A percentile compares a stretch with the other conserved stretches of the same genome.
Evolutionary conservation across 2,888 invertebrate species (phyloP).

Genomic region (Chironomus tentans): DNA sequence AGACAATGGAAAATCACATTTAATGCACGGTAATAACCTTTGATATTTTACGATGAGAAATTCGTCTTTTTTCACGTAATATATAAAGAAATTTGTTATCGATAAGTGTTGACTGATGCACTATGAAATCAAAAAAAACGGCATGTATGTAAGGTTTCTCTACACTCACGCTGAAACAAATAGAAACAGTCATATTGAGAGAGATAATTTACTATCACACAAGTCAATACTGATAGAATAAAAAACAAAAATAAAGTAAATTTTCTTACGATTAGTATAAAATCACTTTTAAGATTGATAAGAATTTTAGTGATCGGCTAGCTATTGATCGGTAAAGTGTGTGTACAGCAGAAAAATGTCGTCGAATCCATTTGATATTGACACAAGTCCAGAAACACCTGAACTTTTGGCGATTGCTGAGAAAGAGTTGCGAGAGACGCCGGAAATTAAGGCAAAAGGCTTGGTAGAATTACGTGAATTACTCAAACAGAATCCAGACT

Average conservation of each 20-base stretch:
- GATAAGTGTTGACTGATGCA: neutral
- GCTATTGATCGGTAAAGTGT: neutral
- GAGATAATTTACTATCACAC: neutral
- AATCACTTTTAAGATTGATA: conserved; percentile 19
- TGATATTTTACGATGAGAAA: neutral
- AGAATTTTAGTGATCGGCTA: neutral
- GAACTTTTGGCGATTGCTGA: conserved; percentile 52
- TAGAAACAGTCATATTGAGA: neutral
- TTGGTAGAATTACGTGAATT: conserved; percentile 51
- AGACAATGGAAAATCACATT: too few relatives aligned
- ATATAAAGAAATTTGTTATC: neutral
- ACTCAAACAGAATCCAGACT: conserved; percentile 56
- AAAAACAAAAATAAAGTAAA: neutral
- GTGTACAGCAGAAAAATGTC: neutral
- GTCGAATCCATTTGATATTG: conserved; percentile 48
- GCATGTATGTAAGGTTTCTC: neutral
- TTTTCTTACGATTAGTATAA: neutral
- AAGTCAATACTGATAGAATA: neutral
- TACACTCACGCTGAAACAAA: neutral
- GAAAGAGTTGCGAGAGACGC: conserved; percentile 59
- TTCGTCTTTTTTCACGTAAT: neutral
- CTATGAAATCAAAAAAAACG: neutral
- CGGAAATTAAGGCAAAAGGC: conserved; percentile 55
- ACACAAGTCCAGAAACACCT: conserved; percentile 49
- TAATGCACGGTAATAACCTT: neutral